Percentiles rank a stretch among this genome's conserved stretches.
These are phyloP conservation scores for Probosciger aterrimus DNA, from an alignment of 2,113 vertebrate genomes.

Conservation along the genomic window DNA sequence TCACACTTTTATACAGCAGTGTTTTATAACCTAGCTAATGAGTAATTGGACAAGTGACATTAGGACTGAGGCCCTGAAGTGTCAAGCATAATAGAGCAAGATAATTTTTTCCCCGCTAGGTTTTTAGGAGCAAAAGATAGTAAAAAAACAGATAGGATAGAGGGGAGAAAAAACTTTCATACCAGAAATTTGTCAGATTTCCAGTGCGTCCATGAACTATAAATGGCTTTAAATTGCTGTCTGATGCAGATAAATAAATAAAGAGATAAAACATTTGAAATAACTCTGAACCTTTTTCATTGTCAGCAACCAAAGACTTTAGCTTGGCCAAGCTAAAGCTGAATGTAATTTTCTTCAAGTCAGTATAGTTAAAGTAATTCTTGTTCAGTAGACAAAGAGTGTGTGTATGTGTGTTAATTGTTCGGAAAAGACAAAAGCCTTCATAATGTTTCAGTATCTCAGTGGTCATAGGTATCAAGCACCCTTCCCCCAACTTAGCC, in stretches of 20 bases:
- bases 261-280: background rate
- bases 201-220: background rate
- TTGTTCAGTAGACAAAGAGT: background rate
- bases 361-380: background rate
- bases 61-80: conserved; percentile 30
- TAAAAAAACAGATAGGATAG: background rate
- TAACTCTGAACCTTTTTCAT: background rate
- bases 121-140: background rate
- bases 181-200: background rate
- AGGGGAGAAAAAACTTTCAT: background rate
- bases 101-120: background rate
- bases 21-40: conserved; percentile 58
- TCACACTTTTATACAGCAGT: conserved; percentile 9
- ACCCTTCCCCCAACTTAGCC: background rate
- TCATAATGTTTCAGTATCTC: background rate
- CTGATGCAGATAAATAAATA: background rate
- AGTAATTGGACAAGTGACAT: conserved; percentile 47
- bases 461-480: background rate
- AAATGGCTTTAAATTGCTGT: background rate
- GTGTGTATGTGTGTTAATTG: background rate
- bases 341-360: background rate
- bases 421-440: background rate
- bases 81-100: background rate
- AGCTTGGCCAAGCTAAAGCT: background rate
- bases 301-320: background rate